Evolutionary conservation across 2,797 vertebrate genomes (phyloP).

Genomic region (Peromyscus aztecus): DNA sequence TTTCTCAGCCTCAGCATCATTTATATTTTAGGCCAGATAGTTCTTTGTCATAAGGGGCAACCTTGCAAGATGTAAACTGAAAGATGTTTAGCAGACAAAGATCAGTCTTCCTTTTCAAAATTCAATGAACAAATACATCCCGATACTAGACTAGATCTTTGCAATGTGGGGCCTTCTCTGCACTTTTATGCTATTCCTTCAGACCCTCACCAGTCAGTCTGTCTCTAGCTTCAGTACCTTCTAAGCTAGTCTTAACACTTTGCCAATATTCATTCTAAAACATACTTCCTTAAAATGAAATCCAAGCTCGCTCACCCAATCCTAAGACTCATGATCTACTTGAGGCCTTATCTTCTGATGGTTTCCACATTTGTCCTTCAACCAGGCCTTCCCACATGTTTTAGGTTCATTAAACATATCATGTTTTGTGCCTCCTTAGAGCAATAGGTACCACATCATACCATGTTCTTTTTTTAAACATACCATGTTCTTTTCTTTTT

Average conservation of each 20-base stretch:
- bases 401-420: neutral
- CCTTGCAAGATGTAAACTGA: neutral
- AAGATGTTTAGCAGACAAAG: constrained; percentile 39
- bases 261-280: constrained; percentile 41
- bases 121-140: neutral
- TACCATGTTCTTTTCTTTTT: neutral
- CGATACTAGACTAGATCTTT: neutral
- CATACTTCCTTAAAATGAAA: constrained; percentile 22
- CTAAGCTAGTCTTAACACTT: constrained; percentile 10
- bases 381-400: constrained; percentile 9
- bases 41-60: constrained; percentile 6
- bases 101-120: constrained; percentile 31
- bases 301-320: constrained; percentile 26
- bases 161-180: neutral
- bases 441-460: neutral
- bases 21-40: constrained; percentile 36
- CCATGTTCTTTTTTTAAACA: neutral
- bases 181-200: neutral
- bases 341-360: constrained; percentile 4
- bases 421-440: neutral
- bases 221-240: neutral
- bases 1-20: neutral
- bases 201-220: neutral
- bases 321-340: neutral
- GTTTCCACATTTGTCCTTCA: neutral